phyloP scores from a whole-genome alignment of 1,140 invertebrate genomes.

The Camponotus floridanus region DNA sequence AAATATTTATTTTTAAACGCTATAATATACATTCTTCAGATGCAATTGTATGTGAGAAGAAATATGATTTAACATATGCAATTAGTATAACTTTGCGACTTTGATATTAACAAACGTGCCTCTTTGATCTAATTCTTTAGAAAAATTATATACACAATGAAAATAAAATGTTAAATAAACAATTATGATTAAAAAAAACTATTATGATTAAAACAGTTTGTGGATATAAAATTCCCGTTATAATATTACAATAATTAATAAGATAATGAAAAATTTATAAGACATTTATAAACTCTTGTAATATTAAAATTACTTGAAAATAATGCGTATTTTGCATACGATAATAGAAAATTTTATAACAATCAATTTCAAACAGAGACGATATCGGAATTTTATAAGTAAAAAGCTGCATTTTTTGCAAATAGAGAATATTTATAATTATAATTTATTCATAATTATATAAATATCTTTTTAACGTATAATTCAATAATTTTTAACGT shows the following conservation, averaged over 20 bases:
- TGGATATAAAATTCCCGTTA: not conserved
- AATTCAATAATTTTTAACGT: not conserved
- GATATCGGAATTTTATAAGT: not conserved
- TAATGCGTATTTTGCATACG: not conserved
- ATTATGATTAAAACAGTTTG: not conserved
- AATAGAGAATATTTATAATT: too few relatives aligned
- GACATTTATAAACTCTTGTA: not conserved
- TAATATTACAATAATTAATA: not conserved
- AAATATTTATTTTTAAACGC: not conserved
- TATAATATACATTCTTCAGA: not conserved
- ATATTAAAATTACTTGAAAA: not conserved
- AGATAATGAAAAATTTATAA: too few relatives aligned
- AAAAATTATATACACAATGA: too few relatives aligned
- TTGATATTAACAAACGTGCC: not conserved
- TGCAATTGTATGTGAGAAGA: constrained; percentile 2
- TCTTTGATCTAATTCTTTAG: not conserved
- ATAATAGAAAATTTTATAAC: not conserved
- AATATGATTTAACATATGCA: not conserved
- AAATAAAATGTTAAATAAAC: not conserved
- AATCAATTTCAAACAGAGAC: not conserved
- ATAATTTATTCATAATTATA: not conserved
- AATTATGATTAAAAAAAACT: not conserved
- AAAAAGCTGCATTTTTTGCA: not conserved
- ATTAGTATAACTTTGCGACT: not conserved
- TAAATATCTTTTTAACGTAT: not conserved